Evolutionary conservation across 2,888 invertebrate genomes (phyloP).

Genomic region (Hydraecia micacea): DNA sequence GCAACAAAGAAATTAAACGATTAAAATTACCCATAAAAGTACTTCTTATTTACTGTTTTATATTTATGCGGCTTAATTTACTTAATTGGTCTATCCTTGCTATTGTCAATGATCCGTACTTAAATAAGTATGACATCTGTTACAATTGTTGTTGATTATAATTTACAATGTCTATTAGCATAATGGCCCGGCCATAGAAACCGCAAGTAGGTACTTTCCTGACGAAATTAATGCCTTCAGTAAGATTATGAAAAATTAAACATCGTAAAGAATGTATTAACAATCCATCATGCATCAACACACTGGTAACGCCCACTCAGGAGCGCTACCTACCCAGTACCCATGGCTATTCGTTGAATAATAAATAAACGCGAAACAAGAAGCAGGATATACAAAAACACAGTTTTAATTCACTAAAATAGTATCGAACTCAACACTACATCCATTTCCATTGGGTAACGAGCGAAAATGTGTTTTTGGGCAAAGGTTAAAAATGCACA

Average conservation of each 20-base stretch:
- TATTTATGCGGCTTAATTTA: conserved; percentile 9
- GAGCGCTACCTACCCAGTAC: conserved; percentile 31
- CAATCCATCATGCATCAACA: conserved; percentile 51
- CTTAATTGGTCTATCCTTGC: conserved; percentile 10
- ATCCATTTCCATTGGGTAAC: background rate
- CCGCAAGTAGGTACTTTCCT: conserved; percentile 14
- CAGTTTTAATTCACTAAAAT: background rate
- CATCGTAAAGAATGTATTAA: conserved; percentile 35
- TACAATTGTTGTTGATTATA: conserved; percentile 16
- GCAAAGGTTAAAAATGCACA: background rate
- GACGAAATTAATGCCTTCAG: conserved; percentile 27
- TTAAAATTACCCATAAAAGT: conserved; percentile 25
- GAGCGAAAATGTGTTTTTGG: background rate
- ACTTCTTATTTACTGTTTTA: conserved; percentile 22
- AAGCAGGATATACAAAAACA: conserved; percentile 11
- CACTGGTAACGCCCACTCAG: conserved; percentile 51
- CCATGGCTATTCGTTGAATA: conserved; percentile 57
- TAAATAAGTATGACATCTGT: conserved; percentile 1
- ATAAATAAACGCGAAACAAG: conserved; percentile 56
- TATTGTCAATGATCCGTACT: conserved; percentile 15
- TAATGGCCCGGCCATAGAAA: background rate
- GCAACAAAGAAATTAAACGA: conserved; percentile 29
- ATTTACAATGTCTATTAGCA: background rate
- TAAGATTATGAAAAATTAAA: conserved; percentile 39
- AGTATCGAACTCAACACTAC: background rate